phyloP scores from a whole-genome alignment of 92 coral and sea anemone species.

The Palythoa caribaeorum region DNA sequence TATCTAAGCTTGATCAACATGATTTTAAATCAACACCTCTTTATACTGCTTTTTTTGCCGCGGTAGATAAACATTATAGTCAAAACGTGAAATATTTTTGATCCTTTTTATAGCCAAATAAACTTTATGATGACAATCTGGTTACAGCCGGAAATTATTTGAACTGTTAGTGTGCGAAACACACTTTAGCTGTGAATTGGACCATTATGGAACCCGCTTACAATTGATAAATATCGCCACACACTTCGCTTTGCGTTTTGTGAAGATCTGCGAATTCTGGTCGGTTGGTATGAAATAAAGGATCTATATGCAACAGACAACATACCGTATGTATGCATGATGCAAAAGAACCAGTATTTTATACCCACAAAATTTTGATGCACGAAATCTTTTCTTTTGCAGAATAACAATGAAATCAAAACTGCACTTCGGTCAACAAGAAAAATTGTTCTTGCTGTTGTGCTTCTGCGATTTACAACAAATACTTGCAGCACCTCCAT shows the following conservation, averaged over 20 bases:
- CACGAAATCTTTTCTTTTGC: background rate
- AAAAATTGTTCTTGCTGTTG: background rate
- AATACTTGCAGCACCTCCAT: slow-evolving; percentile 24
- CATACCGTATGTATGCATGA: background rate
- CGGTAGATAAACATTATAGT: background rate
- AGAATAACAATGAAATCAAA: background rate
- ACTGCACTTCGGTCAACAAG: background rate
- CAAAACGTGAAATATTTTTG: background rate
- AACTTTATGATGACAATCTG: background rate
- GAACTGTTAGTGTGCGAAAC: no score
- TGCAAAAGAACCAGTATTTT: no score
- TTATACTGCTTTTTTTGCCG: background rate
- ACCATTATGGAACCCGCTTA: background rate
- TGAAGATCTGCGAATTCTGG: background rate
- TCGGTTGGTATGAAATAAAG: background rate
- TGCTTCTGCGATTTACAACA: background rate
- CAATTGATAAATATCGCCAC: background rate
- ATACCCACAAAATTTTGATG: background rate
- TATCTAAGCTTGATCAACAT: background rate
- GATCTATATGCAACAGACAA: background rate
- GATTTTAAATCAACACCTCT: background rate
- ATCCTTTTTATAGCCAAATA: background rate
- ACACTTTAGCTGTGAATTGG: background rate
- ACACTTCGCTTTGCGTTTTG: background rate
- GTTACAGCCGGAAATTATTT: no score